phyloP scores from a whole-genome alignment of 2,888 invertebrate genomes.

The Nomada ferruginata region DNA sequence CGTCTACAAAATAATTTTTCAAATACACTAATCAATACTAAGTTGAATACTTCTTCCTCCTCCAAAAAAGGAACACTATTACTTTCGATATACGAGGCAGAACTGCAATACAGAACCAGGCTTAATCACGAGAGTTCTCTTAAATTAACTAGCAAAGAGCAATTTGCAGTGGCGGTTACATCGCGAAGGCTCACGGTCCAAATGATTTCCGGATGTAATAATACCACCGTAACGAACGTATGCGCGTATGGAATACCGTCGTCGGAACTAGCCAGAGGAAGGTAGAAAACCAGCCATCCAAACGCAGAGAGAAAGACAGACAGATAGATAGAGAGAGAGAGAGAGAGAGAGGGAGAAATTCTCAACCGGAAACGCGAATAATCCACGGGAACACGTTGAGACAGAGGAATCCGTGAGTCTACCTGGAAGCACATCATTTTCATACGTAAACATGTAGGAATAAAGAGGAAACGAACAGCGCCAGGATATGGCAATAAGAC shows the following conservation, averaged over 20 bases:
- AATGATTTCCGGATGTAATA: conserved; percentile 52
- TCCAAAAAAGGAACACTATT: background rate
- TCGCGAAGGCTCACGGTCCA: conserved; percentile 37
- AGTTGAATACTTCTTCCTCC: background rate
- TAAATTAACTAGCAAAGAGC: conserved; percentile 51
- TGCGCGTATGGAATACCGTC: conserved; percentile 41
- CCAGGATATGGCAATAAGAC: conserved; percentile 66
- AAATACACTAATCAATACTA: background rate
- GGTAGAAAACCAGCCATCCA: background rate
- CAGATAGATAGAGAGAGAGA: background rate
- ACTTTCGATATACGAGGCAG: conserved; percentile 10
- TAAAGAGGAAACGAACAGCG: conserved; percentile 41
- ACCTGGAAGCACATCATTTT: conserved; percentile 69
- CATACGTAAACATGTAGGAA: conserved; percentile 73
- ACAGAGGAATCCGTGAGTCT: conserved; percentile 8
- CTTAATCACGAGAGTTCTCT: conserved; percentile 42
- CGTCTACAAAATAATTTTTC: too few species aligned
- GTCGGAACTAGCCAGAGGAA: background rate
- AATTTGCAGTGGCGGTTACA: conserved; percentile 45
- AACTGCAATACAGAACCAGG: background rate
- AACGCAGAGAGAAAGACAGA: background rate
- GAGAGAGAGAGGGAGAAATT: background rate
- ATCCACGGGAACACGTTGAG: conserved; percentile 17
- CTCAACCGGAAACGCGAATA: conserved; percentile 34
- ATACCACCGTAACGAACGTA: conserved; percentile 61